These are phyloP conservation scores for Lobophora halterata DNA, from an alignment of 2,888 invertebrate species.

Conservation along the genomic window DNA sequence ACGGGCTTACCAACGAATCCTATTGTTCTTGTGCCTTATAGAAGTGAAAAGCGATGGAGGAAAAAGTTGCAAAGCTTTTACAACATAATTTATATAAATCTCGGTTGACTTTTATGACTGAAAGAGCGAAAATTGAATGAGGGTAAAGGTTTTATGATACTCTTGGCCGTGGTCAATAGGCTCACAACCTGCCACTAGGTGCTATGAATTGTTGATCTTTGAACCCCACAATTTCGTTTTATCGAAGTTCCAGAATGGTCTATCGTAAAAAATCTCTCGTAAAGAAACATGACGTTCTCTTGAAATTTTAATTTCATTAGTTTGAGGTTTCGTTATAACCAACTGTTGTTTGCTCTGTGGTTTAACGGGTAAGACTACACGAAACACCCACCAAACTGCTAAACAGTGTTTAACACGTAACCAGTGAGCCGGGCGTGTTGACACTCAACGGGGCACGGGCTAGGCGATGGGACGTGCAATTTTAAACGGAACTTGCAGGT, in stretches of 20 bases:
- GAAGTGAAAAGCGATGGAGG: slow-evolving; percentile 21
- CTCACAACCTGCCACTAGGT: slow-evolving; percentile 23
- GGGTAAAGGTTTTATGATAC: slow-evolving; percentile 27
- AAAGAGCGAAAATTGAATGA: slow-evolving; percentile 26
- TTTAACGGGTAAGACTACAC: slow-evolving; percentile 1
- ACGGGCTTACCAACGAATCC: slow-evolving; percentile 16
- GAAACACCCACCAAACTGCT: slow-evolving; percentile 59
- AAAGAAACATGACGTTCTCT: slow-evolving; percentile 12
- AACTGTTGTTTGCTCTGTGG: no score
- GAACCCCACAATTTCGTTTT: slow-evolving; percentile 21
- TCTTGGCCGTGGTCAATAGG: slow-evolving; percentile 24
- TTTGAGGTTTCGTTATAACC: slow-evolving; percentile 2
- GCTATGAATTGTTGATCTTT: slow-evolving; percentile 24
- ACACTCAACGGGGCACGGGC: slow-evolving; percentile 49
- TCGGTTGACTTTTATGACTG: slow-evolving; percentile 24
- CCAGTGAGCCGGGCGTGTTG: slow-evolving; percentile 64
- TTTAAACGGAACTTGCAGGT: slow-evolving; percentile 63
- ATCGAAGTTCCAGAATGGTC: slow-evolving; percentile 15
- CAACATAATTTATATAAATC: slow-evolving; percentile 27
- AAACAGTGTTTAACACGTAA: slow-evolving; percentile 71
- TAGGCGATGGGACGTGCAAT: slow-evolving; percentile 63
- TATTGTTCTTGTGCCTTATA: slow-evolving; percentile 21
- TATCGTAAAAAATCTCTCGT: slow-evolving; percentile 16
- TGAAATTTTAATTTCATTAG: slow-evolving; percentile 15
- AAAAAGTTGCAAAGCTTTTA: slow-evolving; percentile 23